A percentile compares a stretch with the other conserved stretches of the same genome.
Evolutionary conservation across 1,140 invertebrate genomes (phyloP).

Genomic region (Ceratitis capitata): DNA sequence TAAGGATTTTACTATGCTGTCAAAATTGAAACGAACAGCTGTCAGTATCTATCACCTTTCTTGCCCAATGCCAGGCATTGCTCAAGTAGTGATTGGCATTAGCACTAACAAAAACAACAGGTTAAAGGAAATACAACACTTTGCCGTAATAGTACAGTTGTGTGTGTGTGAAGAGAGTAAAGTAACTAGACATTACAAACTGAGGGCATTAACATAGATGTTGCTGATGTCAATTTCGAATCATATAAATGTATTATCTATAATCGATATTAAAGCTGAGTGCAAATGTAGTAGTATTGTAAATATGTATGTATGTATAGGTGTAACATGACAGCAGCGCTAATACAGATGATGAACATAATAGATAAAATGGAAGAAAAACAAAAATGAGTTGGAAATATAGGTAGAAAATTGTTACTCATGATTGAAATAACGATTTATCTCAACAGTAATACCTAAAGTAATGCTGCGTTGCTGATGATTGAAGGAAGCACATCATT

Average conservation of each 20-base stretch:
- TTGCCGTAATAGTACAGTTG: neutral
- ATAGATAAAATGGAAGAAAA: neutral
- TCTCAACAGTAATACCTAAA: conserved; percentile 25
- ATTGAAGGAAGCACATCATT: neutral
- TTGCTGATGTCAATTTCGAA: neutral
- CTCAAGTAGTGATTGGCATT: conserved; percentile 26
- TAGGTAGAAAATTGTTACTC: neutral
- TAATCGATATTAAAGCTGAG: neutral
- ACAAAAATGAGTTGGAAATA: neutral
- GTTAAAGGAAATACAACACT: neutral
- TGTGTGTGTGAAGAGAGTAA: neutral
- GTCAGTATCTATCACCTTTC: neutral
- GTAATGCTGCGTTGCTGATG: conserved; percentile 16
- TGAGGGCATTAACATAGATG: neutral
- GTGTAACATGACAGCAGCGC: neutral
- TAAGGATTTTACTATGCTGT: conserved; percentile 19
- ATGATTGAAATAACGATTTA: conserved; percentile 1
- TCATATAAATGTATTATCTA: neutral
- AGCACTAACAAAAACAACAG: neutral
- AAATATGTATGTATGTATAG: neutral
- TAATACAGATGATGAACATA: neutral
- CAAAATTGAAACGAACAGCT: conserved; percentile 30
- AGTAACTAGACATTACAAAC: neutral
- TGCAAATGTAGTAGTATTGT: neutral
- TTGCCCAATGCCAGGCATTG: neutral